Conservation (phyloP, 30 jellyfish, hydroid and myxozoan genomes). For the Rhopilema esculentum region DNA sequence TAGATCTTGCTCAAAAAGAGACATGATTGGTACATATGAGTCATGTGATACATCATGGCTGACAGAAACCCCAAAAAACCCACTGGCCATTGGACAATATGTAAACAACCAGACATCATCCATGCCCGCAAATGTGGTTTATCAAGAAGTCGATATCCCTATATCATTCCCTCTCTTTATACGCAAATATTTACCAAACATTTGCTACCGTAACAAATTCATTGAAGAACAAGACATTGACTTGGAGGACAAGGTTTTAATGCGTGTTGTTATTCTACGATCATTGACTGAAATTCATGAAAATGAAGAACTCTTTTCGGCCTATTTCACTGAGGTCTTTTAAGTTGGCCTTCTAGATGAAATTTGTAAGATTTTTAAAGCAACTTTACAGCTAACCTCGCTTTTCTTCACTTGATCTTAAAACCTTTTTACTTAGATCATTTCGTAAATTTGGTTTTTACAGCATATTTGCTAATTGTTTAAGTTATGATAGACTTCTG, state of each 20-base stretch:
- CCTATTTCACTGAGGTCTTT: slow-evolving; percentile 75
- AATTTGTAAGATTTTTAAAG: not conserved
- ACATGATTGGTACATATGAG: slow-evolving; percentile 28
- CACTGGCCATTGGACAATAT: slow-evolving; percentile 81
- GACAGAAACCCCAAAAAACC: slow-evolving; percentile 29
- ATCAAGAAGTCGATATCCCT: slow-evolving; percentile 75
- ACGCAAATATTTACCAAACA: slow-evolving; percentile 69
- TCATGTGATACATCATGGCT: slow-evolving; percentile 53
- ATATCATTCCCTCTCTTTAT: slow-evolving; percentile 55
- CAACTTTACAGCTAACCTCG: not conserved
- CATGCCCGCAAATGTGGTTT: slow-evolving; percentile 73
- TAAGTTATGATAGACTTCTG: no score
- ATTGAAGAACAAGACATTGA: slow-evolving; percentile 12
- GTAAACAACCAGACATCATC: slow-evolving; percentile 62
- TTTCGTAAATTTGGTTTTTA: not conserved
- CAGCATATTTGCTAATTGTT: no score
- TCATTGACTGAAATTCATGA: slow-evolving; percentile 54
- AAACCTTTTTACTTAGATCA: no score
- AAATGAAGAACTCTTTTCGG: slow-evolving; percentile 70
- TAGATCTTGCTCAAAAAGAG: slow-evolving; percentile 65
- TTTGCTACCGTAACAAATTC: slow-evolving; percentile 31
- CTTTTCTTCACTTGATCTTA: not conserved
- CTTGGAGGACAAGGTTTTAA: not conserved
- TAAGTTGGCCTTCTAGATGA: not conserved
- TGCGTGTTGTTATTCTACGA: slow-evolving; percentile 60